Evolutionary conservation across 1,140 invertebrate genomes (phyloP).

Genomic region (Nasonia vitripennis): DNA sequence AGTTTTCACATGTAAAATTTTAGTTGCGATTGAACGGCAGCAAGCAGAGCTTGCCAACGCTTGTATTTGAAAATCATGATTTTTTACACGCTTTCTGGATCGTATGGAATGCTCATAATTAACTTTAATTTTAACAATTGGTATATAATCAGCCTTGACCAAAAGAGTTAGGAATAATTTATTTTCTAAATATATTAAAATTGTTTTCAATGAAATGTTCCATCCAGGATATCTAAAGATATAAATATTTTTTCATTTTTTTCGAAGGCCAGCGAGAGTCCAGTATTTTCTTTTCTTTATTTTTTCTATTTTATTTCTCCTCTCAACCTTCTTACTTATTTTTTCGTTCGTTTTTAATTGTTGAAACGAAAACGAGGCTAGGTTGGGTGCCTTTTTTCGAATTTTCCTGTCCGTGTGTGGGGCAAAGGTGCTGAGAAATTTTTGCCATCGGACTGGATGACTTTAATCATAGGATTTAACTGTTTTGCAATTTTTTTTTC

Average conservation of each 20-base stretch:
- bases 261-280: slow-evolving; percentile 38
- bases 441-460: slow-evolving; percentile 38
- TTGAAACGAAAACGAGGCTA: slow-evolving; percentile 35
- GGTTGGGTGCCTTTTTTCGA: slow-evolving; percentile 22
- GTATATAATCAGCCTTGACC: slow-evolving; percentile 39
- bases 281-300: slow-evolving; percentile 52
- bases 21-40: not conserved
- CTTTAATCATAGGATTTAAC: slow-evolving; percentile 49
- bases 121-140: slow-evolving; percentile 44
- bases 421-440: slow-evolving; percentile 34
- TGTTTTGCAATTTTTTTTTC: slow-evolving; percentile 49
- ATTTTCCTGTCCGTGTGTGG: slow-evolving; percentile 21
- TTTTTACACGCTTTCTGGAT: slow-evolving; percentile 34
- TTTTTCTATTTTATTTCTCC: slow-evolving; percentile 43
- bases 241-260: slow-evolving; percentile 44
- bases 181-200: slow-evolving; percentile 28
- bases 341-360: slow-evolving; percentile 40
- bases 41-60: not conserved
- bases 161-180: slow-evolving; percentile 41
- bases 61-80: not conserved
- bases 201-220: slow-evolving; percentile 48
- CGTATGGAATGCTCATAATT: slow-evolving; percentile 35
- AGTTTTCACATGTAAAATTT: not conserved
- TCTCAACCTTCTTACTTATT: slow-evolving; percentile 26
- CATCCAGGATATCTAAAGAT: slow-evolving; percentile 44